Conservation (phyloP, 2,113 vertebrate species). For the Nothobranchius kuhntae region DNA sequence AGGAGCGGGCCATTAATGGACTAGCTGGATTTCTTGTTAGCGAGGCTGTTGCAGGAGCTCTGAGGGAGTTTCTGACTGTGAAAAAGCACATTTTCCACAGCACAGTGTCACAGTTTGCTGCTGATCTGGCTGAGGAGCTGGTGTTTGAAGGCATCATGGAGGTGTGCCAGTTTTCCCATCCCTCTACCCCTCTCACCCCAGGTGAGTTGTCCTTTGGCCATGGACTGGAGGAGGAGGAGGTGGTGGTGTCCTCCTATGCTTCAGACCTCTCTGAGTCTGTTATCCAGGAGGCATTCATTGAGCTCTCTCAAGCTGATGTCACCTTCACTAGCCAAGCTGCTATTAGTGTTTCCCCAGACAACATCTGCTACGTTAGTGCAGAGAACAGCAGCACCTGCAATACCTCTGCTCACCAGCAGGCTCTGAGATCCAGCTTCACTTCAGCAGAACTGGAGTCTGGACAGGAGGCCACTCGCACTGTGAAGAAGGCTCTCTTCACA, state of each 20-base stretch:
- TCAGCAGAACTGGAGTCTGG: conserved; percentile 47
- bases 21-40: conserved; percentile 90
- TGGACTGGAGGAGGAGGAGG: conserved; percentile 80
- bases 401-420: conserved; percentile 72
- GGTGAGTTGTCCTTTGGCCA: conserved; percentile 79
- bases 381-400: conserved; percentile 80
- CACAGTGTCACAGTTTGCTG: conserved; percentile 87
- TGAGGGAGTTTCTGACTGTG: conserved; percentile 88
- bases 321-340: conserved; percentile 92
- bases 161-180: conserved; percentile 95
- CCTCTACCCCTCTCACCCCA: conserved; percentile 82
- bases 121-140: conserved; percentile 93
- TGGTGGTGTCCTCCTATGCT: conserved; percentile 90
- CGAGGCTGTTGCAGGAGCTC: conserved; percentile 89
- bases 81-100: conserved; percentile 95
- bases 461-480: conserved; percentile 80
- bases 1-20: conserved; percentile 88
- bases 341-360: conserved; percentile 91
- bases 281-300: conserved; percentile 97
- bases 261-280: conserved; percentile 96
- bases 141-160: conserved; percentile 99
- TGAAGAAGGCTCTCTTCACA: conserved; percentile 90
- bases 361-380: conserved; percentile 84
- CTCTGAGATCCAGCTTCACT: conserved; percentile 42
- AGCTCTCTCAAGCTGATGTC: conserved; percentile 91